A percentile compares a stretch with the other conserved stretches of the same genome.
These are phyloP conservation scores for Mesocentrotus franciscanus DNA, from an alignment of 53 echinoderm and acorn worm species.

Conservation along the genomic window DNA sequence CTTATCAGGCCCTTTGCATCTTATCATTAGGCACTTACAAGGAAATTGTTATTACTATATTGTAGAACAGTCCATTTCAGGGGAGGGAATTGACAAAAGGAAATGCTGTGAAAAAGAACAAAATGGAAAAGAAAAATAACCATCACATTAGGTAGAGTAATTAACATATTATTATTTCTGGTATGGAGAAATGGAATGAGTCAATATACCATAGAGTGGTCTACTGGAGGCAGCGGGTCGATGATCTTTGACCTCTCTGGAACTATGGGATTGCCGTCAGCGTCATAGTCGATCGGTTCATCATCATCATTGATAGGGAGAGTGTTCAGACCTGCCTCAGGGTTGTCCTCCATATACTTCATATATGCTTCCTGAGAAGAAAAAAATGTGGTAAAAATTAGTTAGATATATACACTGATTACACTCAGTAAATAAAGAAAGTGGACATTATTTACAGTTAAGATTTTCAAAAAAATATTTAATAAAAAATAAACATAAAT, in stretches of 20 bases:
- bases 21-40: no score
- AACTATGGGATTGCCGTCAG: conserved; percentile 97
- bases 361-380: conserved; percentile 85
- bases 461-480: no score
- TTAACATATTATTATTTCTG: neutral
- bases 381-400: neutral
- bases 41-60: no score
- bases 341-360: conserved; percentile 99
- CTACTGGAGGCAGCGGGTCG: conserved; percentile 90
- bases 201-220: conserved; percentile 89
- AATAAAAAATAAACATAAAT: neutral
- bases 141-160: neutral
- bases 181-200: neutral
- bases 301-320: conserved; percentile 88
- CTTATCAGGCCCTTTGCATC: no score
- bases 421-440: neutral
- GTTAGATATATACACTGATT: neutral
- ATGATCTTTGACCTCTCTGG: conserved; percentile 94
- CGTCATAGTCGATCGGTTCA: conserved; percentile 92
- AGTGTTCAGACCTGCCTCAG: conserved; percentile 85
- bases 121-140: neutral
- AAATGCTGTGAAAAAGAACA: neutral
- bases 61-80: no score
- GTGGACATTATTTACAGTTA: no score
- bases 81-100: neutral